Percentiles rank a stretch among this genome's conserved stretches.
These are phyloP conservation scores for Leptopilina drosophilae DNA, from an alignment of 2,888 invertebrate species.

Conservation along the genomic window DNA sequence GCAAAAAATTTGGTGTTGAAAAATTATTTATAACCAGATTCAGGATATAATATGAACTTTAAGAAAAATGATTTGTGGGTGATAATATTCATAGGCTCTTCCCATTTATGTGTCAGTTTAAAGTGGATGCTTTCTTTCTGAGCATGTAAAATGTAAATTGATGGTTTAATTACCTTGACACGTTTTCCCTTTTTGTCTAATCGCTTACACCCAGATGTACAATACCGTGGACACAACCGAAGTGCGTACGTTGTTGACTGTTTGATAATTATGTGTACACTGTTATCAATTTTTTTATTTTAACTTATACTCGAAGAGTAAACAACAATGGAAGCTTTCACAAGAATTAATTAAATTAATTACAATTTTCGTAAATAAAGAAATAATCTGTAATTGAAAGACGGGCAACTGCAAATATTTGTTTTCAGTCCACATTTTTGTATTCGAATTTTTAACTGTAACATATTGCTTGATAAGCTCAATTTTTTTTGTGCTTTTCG, in stretches of 20 bases:
- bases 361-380: background rate
- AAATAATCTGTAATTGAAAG: too few relatives aligned
- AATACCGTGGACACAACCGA: slow-evolving; percentile 67
- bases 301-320: background rate
- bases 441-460: too few relatives aligned
- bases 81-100: background rate
- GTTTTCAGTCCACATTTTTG: too few relatives aligned
- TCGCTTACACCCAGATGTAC: slow-evolving; percentile 67
- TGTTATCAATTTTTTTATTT: background rate
- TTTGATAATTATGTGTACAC: slow-evolving; percentile 37
- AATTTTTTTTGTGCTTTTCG: too few relatives aligned
- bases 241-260: slow-evolving; percentile 61
- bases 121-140: slow-evolving; percentile 48
- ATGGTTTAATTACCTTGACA: slow-evolving; percentile 51
- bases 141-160: slow-evolving; percentile 57
- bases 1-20: too few relatives aligned
- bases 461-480: too few relatives aligned
- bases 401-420: too few relatives aligned
- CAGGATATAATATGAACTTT: too few relatives aligned
- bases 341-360: background rate
- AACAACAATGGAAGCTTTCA: background rate
- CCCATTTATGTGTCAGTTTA: background rate
- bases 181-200: slow-evolving; percentile 59
- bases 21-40: too few relatives aligned
- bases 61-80: background rate